These are phyloP conservation scores for Agrotis exclamationis DNA, from an alignment of 2,888 invertebrate species.

Conservation along the genomic window DNA sequence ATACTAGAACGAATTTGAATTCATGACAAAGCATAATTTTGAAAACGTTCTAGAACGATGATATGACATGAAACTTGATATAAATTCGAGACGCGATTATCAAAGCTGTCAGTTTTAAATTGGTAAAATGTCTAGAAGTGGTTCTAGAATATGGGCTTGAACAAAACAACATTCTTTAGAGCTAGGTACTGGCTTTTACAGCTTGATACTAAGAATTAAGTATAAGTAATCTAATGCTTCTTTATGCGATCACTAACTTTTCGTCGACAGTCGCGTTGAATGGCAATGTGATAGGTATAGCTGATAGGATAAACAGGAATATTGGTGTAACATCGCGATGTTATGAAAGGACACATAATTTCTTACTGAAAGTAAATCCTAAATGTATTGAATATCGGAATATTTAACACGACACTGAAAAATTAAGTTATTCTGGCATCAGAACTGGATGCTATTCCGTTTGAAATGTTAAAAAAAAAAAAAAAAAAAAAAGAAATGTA, in stretches of 20 bases:
- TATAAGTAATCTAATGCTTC: neutral
- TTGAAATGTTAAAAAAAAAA: no score
- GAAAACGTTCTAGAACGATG: constrained; percentile 4
- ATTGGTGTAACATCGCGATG: neutral
- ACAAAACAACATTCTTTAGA: constrained; percentile 8
- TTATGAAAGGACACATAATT: constrained; percentile 19
- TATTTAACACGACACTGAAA: neutral
- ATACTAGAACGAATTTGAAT: neutral
- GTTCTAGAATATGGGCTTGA: neutral
- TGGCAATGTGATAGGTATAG: neutral
- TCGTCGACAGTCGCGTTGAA: neutral
- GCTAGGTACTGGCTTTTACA: neutral
- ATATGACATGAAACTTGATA: constrained; percentile 12
- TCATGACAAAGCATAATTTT: constrained; percentile 18
- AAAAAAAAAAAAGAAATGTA: no score
- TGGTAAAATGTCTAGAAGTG: neutral
- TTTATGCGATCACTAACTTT: neutral
- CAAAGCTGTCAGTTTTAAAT: constrained; percentile 4
- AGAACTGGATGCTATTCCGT: no score
- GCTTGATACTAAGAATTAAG: neutral
- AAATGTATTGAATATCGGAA: constrained; percentile 4
- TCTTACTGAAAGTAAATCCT: neutral
- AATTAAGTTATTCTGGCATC: neutral
- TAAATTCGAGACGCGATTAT: neutral
- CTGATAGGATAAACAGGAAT: neutral